phyloP scores from a whole-genome alignment of 2,113 vertebrate genomes.

The Melospiza melodia region DNA sequence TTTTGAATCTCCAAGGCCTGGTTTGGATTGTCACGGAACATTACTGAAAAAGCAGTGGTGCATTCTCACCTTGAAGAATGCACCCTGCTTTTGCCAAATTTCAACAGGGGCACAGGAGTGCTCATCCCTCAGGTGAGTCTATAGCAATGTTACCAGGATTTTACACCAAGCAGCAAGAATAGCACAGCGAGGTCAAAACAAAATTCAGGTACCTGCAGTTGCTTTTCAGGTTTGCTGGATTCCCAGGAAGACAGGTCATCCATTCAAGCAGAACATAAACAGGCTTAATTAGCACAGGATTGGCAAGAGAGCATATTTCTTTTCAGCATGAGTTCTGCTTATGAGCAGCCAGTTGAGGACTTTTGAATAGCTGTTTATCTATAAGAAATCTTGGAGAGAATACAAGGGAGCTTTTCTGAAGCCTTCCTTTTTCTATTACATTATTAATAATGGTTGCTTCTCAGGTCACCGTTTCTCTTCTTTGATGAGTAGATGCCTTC shows the following conservation, averaged over 20 bases:
- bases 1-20: background rate
- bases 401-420: background rate
- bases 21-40: background rate
- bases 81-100: background rate
- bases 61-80: background rate
- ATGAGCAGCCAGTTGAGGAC: background rate
- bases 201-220: background rate
- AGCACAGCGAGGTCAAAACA: background rate
- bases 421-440: background rate
- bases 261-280: slow-evolving; percentile 31
- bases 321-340: background rate
- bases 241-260: background rate
- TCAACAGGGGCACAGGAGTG: background rate
- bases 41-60: background rate
- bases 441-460: background rate
- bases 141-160: background rate
- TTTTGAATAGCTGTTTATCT: background rate
- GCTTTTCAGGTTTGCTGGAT: background rate
- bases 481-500: background rate
- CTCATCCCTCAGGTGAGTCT: background rate
- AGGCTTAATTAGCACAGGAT: slow-evolving; percentile 33
- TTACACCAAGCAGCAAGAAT: slow-evolving; percentile 6
- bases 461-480: background rate
- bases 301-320: background rate
- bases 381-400: background rate